Base-by-base conservation (phyloP, 2,113 vertebrate genomes). In the Arvicanthis niloticus region DNA sequence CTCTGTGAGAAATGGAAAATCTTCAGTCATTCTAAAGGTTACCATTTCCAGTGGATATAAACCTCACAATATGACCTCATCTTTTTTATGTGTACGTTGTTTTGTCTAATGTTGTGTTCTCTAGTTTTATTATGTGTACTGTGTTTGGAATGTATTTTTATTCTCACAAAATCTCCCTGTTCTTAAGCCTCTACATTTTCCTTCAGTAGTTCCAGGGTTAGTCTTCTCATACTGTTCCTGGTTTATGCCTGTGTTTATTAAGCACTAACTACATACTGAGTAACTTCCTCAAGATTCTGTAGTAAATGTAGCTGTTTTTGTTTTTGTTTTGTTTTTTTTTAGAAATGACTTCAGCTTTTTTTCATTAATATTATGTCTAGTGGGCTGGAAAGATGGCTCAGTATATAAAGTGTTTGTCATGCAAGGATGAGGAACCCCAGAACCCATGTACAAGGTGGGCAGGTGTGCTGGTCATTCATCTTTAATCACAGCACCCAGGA, bases 21-120 rank as follows among this genome's bases (percentile, higher is more conserved):
- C 37, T 88, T 92, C 91, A 95, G 56, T 82, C 86, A 80, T 94
- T 94, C 3, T 85, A 96, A 53, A 68, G 37, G 31, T 95, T 87
- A 21, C 73, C 89, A 40, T 97, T 90, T 84, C 13, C 37, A 76
- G 12, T 65, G 67, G 91, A 26, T 91, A 82, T 78, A 40, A 56
- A 86, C 75, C 90, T 94, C 62, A 85, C 8, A 16, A 84, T 94
- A 88, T 78, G 15, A 88, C 56, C 17, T 92, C 31, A 85, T 93
- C 84, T 26, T 84, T 87, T 96, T 96, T 92, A 77, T 34, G 21
- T 81, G 26, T 51, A 42, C 13, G 11, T 84, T 92, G 60, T 94
- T 95, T 94, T 90, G 62, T 90, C 62, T 78, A 26, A 48, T 62
- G 24, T 51, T 31, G 0, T 76, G 84, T 89, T 95, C 37, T 88